Evolutionary conservation across 2,113 vertebrate species (phyloP).

Genomic region (Limanda limanda): DNA sequence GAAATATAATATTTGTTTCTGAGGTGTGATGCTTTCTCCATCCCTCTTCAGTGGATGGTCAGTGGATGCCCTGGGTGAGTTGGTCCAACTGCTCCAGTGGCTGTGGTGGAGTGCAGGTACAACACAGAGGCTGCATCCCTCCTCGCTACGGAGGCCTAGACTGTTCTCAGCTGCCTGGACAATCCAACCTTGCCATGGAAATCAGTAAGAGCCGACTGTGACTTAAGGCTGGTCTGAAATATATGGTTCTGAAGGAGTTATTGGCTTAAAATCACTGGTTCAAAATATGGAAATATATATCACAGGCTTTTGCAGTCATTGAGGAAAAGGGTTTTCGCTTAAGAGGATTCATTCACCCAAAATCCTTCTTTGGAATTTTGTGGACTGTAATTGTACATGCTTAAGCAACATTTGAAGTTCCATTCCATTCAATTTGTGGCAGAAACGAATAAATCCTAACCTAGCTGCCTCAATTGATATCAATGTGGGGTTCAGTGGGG

Average conservation of each 20-base stretch:
- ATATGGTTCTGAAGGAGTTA: too few species aligned
- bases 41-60: slow-evolving; percentile 82
- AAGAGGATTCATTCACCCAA: too few species aligned
- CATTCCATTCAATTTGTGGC: too few species aligned
- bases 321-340: too few species aligned
- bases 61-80: slow-evolving; percentile 85
- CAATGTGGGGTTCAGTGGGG: too few species aligned
- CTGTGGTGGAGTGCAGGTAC: slow-evolving; percentile 83
- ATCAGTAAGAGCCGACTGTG: slow-evolving; percentile 80
- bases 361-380: too few species aligned
- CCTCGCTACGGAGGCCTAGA: slow-evolving; percentile 84
- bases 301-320: too few species aligned
- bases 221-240: not conserved
- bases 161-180: slow-evolving; percentile 79
- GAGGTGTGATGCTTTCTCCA: not conserved
- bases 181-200: slow-evolving; percentile 64
- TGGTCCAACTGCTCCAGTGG: slow-evolving; percentile 87
- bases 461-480: not conserved
- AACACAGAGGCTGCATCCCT: slow-evolving; percentile 81
- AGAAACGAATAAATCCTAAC: not conserved
- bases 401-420: too few species aligned
- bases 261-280: too few species aligned
- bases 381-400: too few species aligned
- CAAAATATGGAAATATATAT: too few species aligned
- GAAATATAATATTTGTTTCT: not conserved